Evolutionary conservation across 2,113 vertebrate genomes (phyloP), one percentile per base, ranked within the genome.

Genomic region (Shinisaurus crocodilurus): DNA sequence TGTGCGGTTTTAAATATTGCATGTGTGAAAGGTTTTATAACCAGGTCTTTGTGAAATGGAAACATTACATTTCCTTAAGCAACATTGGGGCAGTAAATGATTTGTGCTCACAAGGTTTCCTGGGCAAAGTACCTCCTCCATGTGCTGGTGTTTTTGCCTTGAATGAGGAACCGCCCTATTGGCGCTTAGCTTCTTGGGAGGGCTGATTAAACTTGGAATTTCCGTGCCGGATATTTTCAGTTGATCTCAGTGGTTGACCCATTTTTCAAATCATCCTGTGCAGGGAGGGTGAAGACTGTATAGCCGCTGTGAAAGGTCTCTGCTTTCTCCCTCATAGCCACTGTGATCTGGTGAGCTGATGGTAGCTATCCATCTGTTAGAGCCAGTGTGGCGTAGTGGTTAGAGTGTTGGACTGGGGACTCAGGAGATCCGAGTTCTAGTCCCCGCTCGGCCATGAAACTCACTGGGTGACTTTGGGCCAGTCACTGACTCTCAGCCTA

Each of bases 1-100:
- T 94, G 96, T 94, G 88, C 0, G 0, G 76, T 94, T 96, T 95
- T 95, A 96, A 97, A 96, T 96, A 95, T 93, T 91, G 82, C 86
- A 74, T 89, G 69, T 94, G 89, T 94, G 91, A 94, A 96, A 94
- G 90, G 86, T 95, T 96, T 96, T 96, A 90, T 93, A 95, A 94
- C 95, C 92, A 54, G 91, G 92, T 92, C 89, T 96, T 96, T 96
- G 94, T 94, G 90, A 95, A 96, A 91, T 1, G 32, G 89, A 85
- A 95, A 88, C 77, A 81, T 96, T 96, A 87, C 88, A 50, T 91
- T 95, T 96, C 87, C 87, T 93, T 95, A 90, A 95, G 89, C 92
- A 90, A 82, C 91, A 82, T 90, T 94, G 89, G 93, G 90, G 91
- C 92, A 93, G n/a, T 91, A 82, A 87, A 57, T 91, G 92, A 93